A percentile compares a stretch with the other conserved stretches of the same genome.
These are phyloP conservation scores for Protodeltote pygarga DNA, from an alignment of 2,888 invertebrate species.

Conservation along the genomic window DNA sequence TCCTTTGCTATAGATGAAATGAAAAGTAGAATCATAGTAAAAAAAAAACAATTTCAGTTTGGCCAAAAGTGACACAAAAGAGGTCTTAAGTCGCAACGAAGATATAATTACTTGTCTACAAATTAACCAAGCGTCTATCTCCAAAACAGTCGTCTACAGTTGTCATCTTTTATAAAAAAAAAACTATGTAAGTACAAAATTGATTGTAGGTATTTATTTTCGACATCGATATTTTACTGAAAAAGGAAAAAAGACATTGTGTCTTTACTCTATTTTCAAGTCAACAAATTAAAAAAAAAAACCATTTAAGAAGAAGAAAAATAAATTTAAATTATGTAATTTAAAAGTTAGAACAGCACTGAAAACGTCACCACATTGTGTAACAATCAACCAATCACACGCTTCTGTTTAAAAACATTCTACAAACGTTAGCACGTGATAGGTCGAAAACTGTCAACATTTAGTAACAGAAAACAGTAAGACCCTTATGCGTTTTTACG, in stretches of 20 bases:
- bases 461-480: conserved; percentile 40
- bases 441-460: conserved; percentile 40
- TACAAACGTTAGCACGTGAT: conserved; percentile 35
- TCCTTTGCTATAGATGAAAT: too few relatives aligned
- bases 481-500: conserved; percentile 29
- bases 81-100: too few relatives aligned
- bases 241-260: not conserved
- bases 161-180: too few relatives aligned
- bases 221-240: not conserved
- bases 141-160: too few relatives aligned
- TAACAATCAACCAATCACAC: conserved; percentile 42
- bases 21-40: too few relatives aligned
- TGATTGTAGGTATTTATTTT: too few relatives aligned
- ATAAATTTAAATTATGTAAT: not conserved
- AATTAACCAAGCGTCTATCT: too few relatives aligned
- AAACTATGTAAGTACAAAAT: too few relatives aligned
- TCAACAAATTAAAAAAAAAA: not conserved
- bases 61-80: too few relatives aligned
- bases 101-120: too few relatives aligned
- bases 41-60: too few relatives aligned
- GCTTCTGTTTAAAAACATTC: conserved; percentile 44
- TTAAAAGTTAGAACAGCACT: conserved; percentile 19
- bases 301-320: not conserved
- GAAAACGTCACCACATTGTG: conserved; percentile 31
- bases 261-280: not conserved